Conservation (phyloP, 2,888 invertebrate species). For the Platycheirus rosarum region DNA sequence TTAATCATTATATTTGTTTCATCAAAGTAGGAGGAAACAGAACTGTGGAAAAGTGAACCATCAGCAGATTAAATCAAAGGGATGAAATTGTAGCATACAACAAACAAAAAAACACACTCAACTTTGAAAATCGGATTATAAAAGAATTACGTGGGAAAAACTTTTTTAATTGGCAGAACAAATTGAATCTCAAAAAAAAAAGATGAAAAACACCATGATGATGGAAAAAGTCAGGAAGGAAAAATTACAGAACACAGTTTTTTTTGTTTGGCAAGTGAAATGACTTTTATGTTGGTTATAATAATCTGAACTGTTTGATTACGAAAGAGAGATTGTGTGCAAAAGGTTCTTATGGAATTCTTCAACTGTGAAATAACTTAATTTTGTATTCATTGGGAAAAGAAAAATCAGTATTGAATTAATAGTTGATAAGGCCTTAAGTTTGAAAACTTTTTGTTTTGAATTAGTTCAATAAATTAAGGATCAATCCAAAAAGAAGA, state of each 20-base stretch:
- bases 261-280: neutral
- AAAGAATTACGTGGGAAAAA: slow-evolving; percentile 4
- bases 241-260: neutral
- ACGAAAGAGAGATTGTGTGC: neutral
- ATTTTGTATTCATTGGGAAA: too few species aligned
- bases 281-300: neutral
- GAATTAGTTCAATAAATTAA: too few species aligned
- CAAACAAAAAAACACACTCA: neutral
- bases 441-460: too few species aligned
- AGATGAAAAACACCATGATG: neutral
- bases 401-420: too few species aligned
- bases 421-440: too few species aligned
- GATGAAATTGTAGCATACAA: neutral
- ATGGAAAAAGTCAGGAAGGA: neutral
- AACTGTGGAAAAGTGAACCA: too few species aligned
- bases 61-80: slow-evolving; percentile 1
- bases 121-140: neutral
- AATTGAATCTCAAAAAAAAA: neutral
- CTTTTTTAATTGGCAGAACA: slow-evolving; percentile 18
- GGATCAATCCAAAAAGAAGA: too few species aligned
- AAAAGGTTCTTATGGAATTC: too few species aligned
- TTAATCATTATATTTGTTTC: neutral
- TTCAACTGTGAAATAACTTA: too few species aligned
- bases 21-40: neutral
- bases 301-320: neutral